phyloP scores from a whole-genome alignment of 2,888 invertebrate genomes.

The Ellobium chinense region DNA sequence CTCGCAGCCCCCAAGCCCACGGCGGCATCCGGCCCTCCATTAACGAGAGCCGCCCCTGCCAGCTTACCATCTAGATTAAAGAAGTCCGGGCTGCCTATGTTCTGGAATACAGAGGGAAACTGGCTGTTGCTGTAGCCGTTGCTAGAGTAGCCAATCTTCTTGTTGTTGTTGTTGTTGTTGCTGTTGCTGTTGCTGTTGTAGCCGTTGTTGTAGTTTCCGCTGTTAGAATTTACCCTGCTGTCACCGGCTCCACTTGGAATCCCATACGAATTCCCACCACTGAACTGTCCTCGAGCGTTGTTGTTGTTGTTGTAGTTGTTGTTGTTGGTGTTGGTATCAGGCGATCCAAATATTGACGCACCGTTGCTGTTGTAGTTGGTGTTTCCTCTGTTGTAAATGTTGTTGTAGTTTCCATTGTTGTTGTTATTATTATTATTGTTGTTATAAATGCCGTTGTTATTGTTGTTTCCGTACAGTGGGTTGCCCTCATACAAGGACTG shows the following conservation, averaged over 20 bases:
- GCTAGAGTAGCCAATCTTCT: background rate
- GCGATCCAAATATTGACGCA: background rate
- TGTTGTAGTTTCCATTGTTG: background rate
- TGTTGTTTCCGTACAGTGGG: background rate
- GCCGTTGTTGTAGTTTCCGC: background rate
- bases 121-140: conserved; percentile 7
- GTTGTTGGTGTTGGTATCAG: background rate
- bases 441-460: background rate
- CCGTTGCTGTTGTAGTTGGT: background rate
- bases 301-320: background rate
- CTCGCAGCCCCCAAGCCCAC: background rate
- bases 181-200: background rate
- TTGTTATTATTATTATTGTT: background rate
- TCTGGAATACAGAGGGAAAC: conserved; percentile 22
- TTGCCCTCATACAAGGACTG: background rate
- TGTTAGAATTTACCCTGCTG: background rate
- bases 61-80: conserved; percentile 32
- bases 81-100: conserved; percentile 17
- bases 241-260: background rate
- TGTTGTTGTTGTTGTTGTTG: conserved; percentile 1
- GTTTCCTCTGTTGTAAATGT: conserved; percentile 6
- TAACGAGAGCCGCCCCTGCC: conserved; percentile 21
- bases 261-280: background rate
- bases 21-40: conserved; percentile 6
- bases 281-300: background rate